Base-by-base conservation (phyloP, 2,888 invertebrate genomes). In the Hemaris fuciformis region DNA sequence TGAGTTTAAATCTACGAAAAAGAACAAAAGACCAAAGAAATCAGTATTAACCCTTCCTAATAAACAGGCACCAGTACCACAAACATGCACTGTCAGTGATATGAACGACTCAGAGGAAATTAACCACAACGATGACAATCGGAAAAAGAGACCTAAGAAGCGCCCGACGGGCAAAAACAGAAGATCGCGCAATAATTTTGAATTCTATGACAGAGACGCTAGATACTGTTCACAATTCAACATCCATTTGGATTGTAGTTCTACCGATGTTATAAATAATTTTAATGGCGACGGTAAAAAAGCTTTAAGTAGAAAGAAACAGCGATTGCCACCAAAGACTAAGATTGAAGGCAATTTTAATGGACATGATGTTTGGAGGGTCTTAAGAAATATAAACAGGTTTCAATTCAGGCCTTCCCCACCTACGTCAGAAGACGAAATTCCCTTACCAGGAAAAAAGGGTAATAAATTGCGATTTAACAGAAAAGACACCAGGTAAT, bases 21-120 rank as follows among this genome's bases (percentile, higher is more conserved):
- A 48, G 4, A 79, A 65, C 48, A 86, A 77, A 65, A 90, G 88
- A 66, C 76, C 79, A 2, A 84, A 86, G 64, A 91, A 91, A 66
- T 88, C 87, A 2, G 88, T 89, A 10, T 71, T 89, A 41, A 89
- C 89, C 1, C 76, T 89, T 48, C 87, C 89, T 0, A 89, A 86
- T 70, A 72, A 81, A 45, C 81, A 76, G 7, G 68, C 75, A 22
- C 78, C 72, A 27, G 61, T 71, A 15, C 83, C 83, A 18, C 83
- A 85, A 71, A 65, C 66, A 22, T 87, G 85, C 63, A 89, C 89
- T 13, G 89, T 86, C 1, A 91, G 91, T 66, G 90, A 91, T 64
- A 83, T 88, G 72, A 91, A 88, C 61, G 90, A 91, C 58, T 84
- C 84, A 4, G 90, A 90, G 72, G 88, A 85, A 69, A 79, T 68